Evolutionary conservation across 2,888 invertebrate genomes (phyloP).

Genomic region (Ceraclea dissimilis): DNA sequence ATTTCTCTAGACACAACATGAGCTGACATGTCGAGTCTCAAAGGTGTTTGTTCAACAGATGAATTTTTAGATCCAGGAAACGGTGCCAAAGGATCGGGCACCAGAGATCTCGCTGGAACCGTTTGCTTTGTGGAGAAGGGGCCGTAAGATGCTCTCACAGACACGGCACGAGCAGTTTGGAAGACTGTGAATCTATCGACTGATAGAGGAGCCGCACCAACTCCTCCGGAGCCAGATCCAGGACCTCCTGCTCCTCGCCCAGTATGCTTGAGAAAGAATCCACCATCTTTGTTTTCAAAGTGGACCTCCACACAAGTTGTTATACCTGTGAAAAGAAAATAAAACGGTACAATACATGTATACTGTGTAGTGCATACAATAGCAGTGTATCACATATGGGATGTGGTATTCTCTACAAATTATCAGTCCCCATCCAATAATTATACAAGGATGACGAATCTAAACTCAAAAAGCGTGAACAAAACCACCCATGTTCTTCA

Average conservation of each 20-base stretch:
- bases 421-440: too few relatives aligned
- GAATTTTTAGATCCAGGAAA: slow-evolving; percentile 31
- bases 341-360: slow-evolving; percentile 24
- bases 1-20: slow-evolving; percentile 84
- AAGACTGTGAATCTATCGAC: slow-evolving; percentile 87
- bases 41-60: slow-evolving; percentile 32
- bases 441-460: too few relatives aligned
- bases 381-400: not conserved
- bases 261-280: slow-evolving; percentile 81
- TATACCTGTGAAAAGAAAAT: slow-evolving; percentile 52
- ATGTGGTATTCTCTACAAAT: not conserved
- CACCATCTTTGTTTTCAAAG: slow-evolving; percentile 86
- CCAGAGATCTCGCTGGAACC: slow-evolving; percentile 81
- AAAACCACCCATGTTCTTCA: too few relatives aligned
- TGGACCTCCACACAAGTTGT: slow-evolving; percentile 76
- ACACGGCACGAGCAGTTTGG: slow-evolving; percentile 84
- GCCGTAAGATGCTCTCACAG: slow-evolving; percentile 86
- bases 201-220: slow-evolving; percentile 62
- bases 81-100: slow-evolving; percentile 73
- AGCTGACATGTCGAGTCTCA: slow-evolving; percentile 81
- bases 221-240: slow-evolving; percentile 27
- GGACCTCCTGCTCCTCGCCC: slow-evolving; percentile 58
- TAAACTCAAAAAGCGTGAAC: too few relatives aligned
- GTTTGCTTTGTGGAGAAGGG: slow-evolving; percentile 94
- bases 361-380: not conserved